Base-by-base conservation (phyloP, 1,140 invertebrate genomes). In the Macrostomum lignano region DNA sequence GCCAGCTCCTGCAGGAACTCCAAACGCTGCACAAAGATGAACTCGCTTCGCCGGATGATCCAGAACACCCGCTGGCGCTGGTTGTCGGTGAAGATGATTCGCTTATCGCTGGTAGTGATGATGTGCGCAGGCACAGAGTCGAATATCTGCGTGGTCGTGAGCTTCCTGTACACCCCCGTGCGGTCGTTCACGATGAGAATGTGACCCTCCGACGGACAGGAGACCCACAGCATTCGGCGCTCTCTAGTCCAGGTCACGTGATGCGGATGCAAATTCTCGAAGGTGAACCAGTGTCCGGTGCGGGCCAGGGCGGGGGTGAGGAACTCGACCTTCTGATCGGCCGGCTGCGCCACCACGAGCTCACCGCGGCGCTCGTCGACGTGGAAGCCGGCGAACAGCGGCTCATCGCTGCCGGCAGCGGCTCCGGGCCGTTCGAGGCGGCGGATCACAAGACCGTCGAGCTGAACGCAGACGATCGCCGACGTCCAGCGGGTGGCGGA, bases 11-110 rank as follows among this genome's bases (percentile, higher is more conserved):
- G n/a, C n/a, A 28, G 15, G 19, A 28, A 28, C 3, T 3, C 19
- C 4, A 28, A 15, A 15, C 26, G 26, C 26, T 28, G 26, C 15
- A 28, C 19, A 14, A 28, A 9, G 9, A 28, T 28, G 19, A 28
- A 28, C 15, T 28, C 26, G 19, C 19, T 28, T 3, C 26, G 26
- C 9, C 19, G 15, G 9, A 14, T 14, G 19, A 28, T 17, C 26
- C 26, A 28, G 9, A 28, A 28, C 15, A 28, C 26, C 26, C 26
- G 26, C 15, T 28, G 15, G 7, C 19, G 26, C 26, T 9, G 26
- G 19, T 3, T 15, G 19, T 28, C 26, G 9, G 19, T 14, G 19
- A 28, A 28, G 14, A 28, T 28, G 4, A 28, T 17, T 9, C 26
- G 26, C 15, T 28, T 28, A 9, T 28, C 26, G 3, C 26, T 17